Evolutionary conservation across 30 jellyfish, hydroid and myxozoan genomes (phyloP), one percentile per base, ranked within the genome.

Genomic region (Hydractinia echinata): DNA sequence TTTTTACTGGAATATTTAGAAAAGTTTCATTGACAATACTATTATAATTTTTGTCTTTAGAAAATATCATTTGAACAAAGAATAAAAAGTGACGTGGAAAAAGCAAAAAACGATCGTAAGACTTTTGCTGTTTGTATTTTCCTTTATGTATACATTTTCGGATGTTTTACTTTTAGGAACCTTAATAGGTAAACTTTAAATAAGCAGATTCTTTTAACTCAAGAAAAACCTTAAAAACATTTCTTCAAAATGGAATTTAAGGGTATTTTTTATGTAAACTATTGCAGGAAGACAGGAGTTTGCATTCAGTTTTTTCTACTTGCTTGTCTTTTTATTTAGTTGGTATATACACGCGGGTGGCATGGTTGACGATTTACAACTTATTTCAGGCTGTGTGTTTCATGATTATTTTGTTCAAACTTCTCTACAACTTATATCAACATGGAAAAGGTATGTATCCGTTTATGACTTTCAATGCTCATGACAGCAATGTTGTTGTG

Each of bases 61-160:
- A 87, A 85, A 52, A 94, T 94, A 4, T 50, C 96, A 20, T 81
- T 94, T 76, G 96, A 94, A 78, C 92, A 84, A 72, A 87, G 89
- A 61, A 56, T 71, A 54, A 88, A 77, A 64, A 78, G 96, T 84
- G 96, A 94, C n/a, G 51, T 94, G 14, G 99, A 94, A 21, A 80
- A 89, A 76, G 99, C 99, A 50, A 64, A 84, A 49, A 91, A 84
- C 8, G 99, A 94, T 48, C 76, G 99, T 94, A 84, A 73, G 98
- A 20, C 61, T 44, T 8, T 68, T 53, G 6, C 72, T 30, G 44
- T 30, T 30, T 30, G 44, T 30, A 30, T 30, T 16, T 58, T 64
- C 10, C 18, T 64, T 7, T 51, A 6, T 30, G 44, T 0, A 0
- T 30, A 30, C 44, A 30, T 30, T 64, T 64, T 6, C 4, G 19